Base-by-base conservation (phyloP, 2,797 vertebrate genomes). In the Dermochelys coriacea region DNA sequence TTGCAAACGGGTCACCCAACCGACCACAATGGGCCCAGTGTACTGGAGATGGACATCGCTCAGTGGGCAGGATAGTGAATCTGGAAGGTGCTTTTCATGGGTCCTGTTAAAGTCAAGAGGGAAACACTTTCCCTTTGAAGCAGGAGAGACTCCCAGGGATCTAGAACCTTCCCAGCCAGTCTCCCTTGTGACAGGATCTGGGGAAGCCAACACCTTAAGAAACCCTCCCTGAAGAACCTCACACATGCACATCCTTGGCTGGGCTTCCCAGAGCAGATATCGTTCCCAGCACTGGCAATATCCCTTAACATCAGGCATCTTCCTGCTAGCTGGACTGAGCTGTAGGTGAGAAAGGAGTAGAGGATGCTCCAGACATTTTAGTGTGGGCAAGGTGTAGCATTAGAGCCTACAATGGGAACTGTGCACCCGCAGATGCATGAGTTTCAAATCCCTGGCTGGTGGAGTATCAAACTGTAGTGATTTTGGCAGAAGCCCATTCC, bases 221-320 rank as follows among this genome's bases (percentile, higher is more conserved):
- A 47, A 45, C 21, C 37, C 23, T 45, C 12, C 71, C 71, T 75
- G 71, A 41, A 45, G 71, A 75, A 18, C 16, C 64, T 71, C n/a
- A 71, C 64, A 45, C 25, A 27, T 25, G 12, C 71, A 75, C 41
- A 49, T 29, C 45, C 14, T 49, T 47, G 37, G 27, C 74, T 29
- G 25, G 74, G 27, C 45, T 77, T 47, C 27, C 23, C 15, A 47
- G 74, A 77, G 27, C 41, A 77, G 45, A 29, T 2, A 14, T 49
- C 25, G 49, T 14, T 29, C 9, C 12, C 2, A 9, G 15, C 0
- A 1, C 55, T 80, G 47, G 3, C 0, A 1, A 1, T 29, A 12
- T 57, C 4, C 12, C n/a, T 31, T 8, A 29, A 27, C 0, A 0
- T 81, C 25, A 29, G 1, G 18, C 19, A 5, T 34, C 1, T 0